phyloP scores from a whole-genome alignment of 2,797 vertebrate species.

The Melanotaenia pygmaea region DNA sequence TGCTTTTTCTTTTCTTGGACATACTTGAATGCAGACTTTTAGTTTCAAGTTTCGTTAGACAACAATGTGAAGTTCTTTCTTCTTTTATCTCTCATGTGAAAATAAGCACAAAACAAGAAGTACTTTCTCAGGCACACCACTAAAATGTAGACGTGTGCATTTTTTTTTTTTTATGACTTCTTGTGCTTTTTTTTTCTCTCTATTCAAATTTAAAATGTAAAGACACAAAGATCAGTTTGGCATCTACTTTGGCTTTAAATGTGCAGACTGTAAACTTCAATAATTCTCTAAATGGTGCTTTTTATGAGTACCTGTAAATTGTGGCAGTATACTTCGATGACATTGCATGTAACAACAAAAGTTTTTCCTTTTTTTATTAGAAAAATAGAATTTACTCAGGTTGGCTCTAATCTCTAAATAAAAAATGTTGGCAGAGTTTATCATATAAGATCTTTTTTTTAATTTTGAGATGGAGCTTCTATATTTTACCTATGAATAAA shows the following conservation, averaged over 20 bases:
- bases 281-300: too few species aligned
- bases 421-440: too few species aligned
- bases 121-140: background rate
- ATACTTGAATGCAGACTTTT: background rate
- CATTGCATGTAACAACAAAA: too few species aligned
- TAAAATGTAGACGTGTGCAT: background rate
- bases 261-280: too few species aligned
- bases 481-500: too few species aligned
- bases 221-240: background rate
- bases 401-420: too few species aligned
- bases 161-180: too few species aligned
- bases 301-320: too few species aligned
- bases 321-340: background rate
- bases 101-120: conserved; percentile 24
- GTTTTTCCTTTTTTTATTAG: background rate
- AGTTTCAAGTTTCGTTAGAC: conserved; percentile 3
- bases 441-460: too few species aligned
- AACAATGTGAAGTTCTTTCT: conserved; percentile 14
- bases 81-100: conserved; percentile 50
- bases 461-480: too few species aligned
- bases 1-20: background rate
- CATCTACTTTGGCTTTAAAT: background rate
- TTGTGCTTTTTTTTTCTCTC: background rate
- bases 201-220: background rate
- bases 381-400: background rate